A percentile compares a stretch with the other conserved stretches of the same genome.
Conservation (phyloP, 35 echinoderm and acorn worm species). For the Anneissia japonica region DNA sequence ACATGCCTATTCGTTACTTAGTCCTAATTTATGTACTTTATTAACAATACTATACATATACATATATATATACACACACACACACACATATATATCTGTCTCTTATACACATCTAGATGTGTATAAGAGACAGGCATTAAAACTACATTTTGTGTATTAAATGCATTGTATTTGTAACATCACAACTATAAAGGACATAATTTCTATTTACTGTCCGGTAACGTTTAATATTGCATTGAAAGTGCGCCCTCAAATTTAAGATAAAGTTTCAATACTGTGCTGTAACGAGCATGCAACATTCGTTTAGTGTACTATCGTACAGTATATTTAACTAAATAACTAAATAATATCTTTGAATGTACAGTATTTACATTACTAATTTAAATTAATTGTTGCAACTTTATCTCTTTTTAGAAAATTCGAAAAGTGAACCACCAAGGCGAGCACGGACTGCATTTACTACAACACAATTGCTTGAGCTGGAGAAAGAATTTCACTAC, state of each 20-base stretch:
- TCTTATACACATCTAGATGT: neutral
- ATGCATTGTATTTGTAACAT: too few relatives aligned
- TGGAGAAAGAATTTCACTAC: conserved; percentile 85
- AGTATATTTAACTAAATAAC: neutral
- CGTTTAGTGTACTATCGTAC: neutral
- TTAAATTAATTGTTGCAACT: neutral
- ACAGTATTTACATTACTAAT: neutral
- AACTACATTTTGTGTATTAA: too few relatives aligned
- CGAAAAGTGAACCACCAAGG: conserved; percentile 21
- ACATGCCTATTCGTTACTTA: too few relatives aligned
- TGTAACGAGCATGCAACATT: neutral
- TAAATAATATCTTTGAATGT: neutral
- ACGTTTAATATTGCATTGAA: too few relatives aligned
- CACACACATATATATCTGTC: neutral
- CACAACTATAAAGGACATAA: too few relatives aligned
- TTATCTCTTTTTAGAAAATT: neutral
- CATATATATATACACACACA: neutral
- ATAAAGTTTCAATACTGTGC: neutral
- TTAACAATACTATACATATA: conserved; percentile 6
- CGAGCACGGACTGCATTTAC: conserved; percentile 84
- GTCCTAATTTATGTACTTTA: too few relatives aligned
- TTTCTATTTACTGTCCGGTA: too few relatives aligned
- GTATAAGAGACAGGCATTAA: neutral
- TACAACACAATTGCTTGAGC: conserved; percentile 85
- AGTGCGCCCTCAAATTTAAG: too few relatives aligned